These are phyloP conservation scores for Archips xylosteana DNA, from an alignment of 2,888 invertebrate genomes.

Conservation along the genomic window DNA sequence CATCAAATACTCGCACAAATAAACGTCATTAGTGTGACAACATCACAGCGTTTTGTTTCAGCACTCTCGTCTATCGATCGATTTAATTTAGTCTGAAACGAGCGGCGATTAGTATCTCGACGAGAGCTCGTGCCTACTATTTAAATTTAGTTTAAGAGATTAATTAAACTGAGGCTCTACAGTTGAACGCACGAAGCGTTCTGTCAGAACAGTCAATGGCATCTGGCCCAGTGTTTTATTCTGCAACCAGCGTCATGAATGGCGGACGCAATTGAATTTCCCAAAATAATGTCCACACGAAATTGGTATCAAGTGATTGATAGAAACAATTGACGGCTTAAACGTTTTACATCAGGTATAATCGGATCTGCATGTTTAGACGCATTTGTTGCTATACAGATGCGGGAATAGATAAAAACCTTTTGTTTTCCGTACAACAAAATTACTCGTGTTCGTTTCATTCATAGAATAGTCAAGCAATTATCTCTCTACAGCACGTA, in stretches of 20 bases:
- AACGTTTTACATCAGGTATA: slow-evolving; percentile 71
- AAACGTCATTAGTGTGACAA: slow-evolving; percentile 45
- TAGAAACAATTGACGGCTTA: slow-evolving; percentile 69
- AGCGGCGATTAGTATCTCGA: slow-evolving; percentile 55
- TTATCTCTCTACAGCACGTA: neutral
- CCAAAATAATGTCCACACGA: slow-evolving; percentile 78
- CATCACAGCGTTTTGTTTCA: slow-evolving; percentile 54
- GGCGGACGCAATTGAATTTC: slow-evolving; percentile 78
- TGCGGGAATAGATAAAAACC: neutral
- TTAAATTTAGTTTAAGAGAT: slow-evolving; percentile 79
- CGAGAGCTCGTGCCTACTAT: slow-evolving; percentile 64
- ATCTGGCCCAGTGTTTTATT: slow-evolving; percentile 77
- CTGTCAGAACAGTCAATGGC: slow-evolving; percentile 76
- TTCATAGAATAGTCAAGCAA: neutral
- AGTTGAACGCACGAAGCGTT: slow-evolving; percentile 60
- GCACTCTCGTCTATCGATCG: slow-evolving; percentile 61
- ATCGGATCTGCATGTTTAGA: slow-evolving; percentile 72
- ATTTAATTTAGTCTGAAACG: slow-evolving; percentile 64
- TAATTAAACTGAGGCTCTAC: slow-evolving; percentile 70
- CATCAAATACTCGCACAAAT: slow-evolving; percentile 20
- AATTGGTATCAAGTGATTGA: slow-evolving; percentile 81
- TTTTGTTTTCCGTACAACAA: neutral
- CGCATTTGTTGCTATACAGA: slow-evolving; percentile 46
- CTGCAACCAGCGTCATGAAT: slow-evolving; percentile 70
- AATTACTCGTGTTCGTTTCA: neutral